Percentiles rank a stretch among this genome's conserved stretches.
Conservation (phyloP, 2,888 invertebrate species). For the Macrosoma leucophasiata region DNA sequence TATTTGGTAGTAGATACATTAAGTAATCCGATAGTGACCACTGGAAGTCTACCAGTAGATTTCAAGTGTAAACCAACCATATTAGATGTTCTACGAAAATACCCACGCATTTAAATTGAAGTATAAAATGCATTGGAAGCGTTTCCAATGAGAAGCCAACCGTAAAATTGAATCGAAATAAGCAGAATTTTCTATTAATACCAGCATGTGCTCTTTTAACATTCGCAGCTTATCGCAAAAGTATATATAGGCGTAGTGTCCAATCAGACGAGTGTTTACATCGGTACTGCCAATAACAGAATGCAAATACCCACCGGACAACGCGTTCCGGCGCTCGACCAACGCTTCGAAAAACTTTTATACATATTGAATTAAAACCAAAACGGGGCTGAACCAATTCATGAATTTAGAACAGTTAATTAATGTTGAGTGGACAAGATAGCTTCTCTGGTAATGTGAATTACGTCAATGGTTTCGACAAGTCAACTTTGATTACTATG, state of each 20-base stretch:
- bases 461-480: no score
- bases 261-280: constrained; percentile 66
- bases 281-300: constrained; percentile 62
- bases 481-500: no score
- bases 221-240: constrained; percentile 4
- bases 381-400: constrained; percentile 27
- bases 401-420: constrained; percentile 36
- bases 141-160: no score
- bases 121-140: no score
- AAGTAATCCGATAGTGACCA: no score
- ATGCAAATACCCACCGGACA: constrained; percentile 61
- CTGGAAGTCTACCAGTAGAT: no score
- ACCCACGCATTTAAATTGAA: no score
- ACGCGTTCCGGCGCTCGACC: constrained; percentile 35
- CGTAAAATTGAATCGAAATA: no score
- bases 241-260: constrained; percentile 34
- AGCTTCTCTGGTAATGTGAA: no score
- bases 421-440: constrained; percentile 22
- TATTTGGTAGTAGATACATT: no score
- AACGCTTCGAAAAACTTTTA: constrained; percentile 37
- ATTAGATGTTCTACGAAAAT: no score
- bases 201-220: constrained; percentile 21
- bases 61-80: no score
- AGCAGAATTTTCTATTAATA: constrained; percentile 15
- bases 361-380: constrained; percentile 35